Evolutionary conservation across 2,888 invertebrate species (phyloP), one percentile per base, ranked within the genome.

Genomic region (Watsonalla cultraria): DNA sequence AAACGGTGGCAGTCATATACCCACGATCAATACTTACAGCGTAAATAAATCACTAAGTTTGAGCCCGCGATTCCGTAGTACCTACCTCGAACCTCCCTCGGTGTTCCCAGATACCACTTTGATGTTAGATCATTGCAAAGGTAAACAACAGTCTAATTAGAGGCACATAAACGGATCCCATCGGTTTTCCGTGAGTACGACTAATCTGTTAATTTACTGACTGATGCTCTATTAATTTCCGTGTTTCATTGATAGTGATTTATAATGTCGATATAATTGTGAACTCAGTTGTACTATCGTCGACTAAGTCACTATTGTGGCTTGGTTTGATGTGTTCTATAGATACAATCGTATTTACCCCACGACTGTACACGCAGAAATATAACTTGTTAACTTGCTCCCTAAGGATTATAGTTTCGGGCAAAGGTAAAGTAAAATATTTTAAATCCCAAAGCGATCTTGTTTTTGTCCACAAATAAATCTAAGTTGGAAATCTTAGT

Each of bases 11-110:
- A 76, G 72, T 68, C 79, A 81, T 77, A 74, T 76, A 73, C 63
- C 71, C 65, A 61, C 77, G 85, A 87, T 88, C 86, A 78, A 87
- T 88, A 86, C 80, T 64, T 72, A 66, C 76, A 80, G 78, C 83
- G 82, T 85, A 85, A 85, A 87, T 85, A 86, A 88, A 88, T 87
- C 85, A 86, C 82, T 75, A 79, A 86, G 77, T 82, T 82, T 75
- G 78, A 77, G 78, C 74, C 65, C 68, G 73, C 72, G 68, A 76
- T 70, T 68, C 64, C 67, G 56, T 50, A 58, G 59, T 51, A 52
- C 45, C 52, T 61, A 65, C 65, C 65, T 58, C 53, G 65, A 67
- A 64, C 56, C 63, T 56, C 58, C 60, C 59, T 63, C 66, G 65
- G 65, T 54, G 59, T 59, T 60, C 55, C 45, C 57, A 63, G 60